Evolutionary conservation across 1,140 invertebrate genomes (phyloP).

Genomic region (Chironomus striatipennis): DNA sequence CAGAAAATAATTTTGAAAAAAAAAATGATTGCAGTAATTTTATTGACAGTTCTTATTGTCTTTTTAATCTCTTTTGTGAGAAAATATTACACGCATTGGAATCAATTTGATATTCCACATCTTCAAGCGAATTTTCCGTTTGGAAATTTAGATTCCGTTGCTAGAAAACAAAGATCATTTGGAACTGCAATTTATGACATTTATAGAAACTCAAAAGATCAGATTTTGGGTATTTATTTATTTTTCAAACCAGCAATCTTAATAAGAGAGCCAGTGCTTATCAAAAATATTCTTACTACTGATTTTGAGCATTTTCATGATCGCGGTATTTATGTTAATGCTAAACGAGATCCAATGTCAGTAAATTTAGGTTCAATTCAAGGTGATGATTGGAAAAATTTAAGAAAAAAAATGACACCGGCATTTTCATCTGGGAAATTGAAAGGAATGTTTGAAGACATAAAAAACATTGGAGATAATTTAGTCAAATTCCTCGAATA

Average conservation of each 20-base stretch:
- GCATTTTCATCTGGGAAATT: constrained; percentile 49
- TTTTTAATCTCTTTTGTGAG: too few relatives aligned
- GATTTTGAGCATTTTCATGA: constrained; percentile 43
- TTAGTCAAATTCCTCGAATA: constrained; percentile 26
- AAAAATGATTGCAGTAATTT: too few relatives aligned
- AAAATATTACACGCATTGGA: constrained; percentile 24
- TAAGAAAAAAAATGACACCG: constrained; percentile 47
- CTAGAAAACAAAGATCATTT: background rate
- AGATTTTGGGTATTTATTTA: constrained; percentile 29
- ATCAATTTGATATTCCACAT: constrained; percentile 26
- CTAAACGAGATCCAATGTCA: constrained; percentile 33
- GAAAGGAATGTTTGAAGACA: constrained; percentile 44
- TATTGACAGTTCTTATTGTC: too few relatives aligned
- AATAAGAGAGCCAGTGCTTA: constrained; percentile 39
- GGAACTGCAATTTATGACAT: background rate
- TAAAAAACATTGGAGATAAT: constrained; percentile 36
- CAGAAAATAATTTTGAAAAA: too few relatives aligned
- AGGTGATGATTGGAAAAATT: constrained; percentile 44
- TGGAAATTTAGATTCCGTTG: background rate
- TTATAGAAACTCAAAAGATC: background rate
- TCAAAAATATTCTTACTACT: constrained; percentile 42
- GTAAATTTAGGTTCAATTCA: constrained; percentile 31
- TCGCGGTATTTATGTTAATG: constrained; percentile 29
- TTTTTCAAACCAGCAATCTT: constrained; percentile 34
- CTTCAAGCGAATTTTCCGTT: background rate